phyloP scores from a whole-genome alignment of 2,888 invertebrate species.

The Marasmarcha lunaedactyla region DNA sequence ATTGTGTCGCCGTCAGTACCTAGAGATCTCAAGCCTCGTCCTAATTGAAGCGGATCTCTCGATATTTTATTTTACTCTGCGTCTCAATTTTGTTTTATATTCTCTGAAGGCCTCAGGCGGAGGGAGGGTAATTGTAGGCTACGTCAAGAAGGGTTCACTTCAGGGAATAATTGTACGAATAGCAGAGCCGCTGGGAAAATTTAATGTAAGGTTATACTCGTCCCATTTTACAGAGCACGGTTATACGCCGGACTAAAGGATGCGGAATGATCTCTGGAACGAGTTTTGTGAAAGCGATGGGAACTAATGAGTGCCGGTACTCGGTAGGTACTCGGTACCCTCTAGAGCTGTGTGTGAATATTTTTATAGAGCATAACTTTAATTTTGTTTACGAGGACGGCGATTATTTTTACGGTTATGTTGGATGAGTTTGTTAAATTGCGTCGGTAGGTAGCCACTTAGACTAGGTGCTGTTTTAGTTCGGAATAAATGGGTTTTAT shows the following conservation, averaged over 20 bases:
- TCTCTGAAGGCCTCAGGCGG: conserved; percentile 46
- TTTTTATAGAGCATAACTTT: conserved; percentile 55
- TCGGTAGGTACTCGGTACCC: too few species aligned
- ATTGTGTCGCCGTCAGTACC: conserved; percentile 34
- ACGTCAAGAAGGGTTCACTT: conserved; percentile 56
- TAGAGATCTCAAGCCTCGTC: conserved; percentile 24
- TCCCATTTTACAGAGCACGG: conserved; percentile 43
- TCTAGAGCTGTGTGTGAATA: conserved; percentile 55
- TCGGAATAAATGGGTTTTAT: too few species aligned
- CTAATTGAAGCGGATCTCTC: conserved; percentile 49
- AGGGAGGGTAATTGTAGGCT: conserved; percentile 66
- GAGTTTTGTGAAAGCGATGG: conserved; percentile 60
- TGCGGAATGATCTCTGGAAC: conserved; percentile 59
- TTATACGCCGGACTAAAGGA: conserved; percentile 55
- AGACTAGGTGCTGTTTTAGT: too few species aligned
- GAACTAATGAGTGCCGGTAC: conserved; percentile 46
- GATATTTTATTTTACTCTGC: conserved; percentile 60
- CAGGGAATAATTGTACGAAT: conserved; percentile 65
- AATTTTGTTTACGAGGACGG: conserved; percentile 42
- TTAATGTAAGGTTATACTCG: conserved; percentile 60
- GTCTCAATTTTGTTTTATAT: conserved; percentile 58
- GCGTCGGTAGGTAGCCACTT: conserved; percentile 12
- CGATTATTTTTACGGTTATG: conserved; percentile 49
- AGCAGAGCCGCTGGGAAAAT: conserved; percentile 56
- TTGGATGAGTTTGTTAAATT: conserved; percentile 21